These are phyloP conservation scores for Festucalex cinctus DNA, from an alignment of 2,113 vertebrate genomes.

Conservation along the genomic window DNA sequence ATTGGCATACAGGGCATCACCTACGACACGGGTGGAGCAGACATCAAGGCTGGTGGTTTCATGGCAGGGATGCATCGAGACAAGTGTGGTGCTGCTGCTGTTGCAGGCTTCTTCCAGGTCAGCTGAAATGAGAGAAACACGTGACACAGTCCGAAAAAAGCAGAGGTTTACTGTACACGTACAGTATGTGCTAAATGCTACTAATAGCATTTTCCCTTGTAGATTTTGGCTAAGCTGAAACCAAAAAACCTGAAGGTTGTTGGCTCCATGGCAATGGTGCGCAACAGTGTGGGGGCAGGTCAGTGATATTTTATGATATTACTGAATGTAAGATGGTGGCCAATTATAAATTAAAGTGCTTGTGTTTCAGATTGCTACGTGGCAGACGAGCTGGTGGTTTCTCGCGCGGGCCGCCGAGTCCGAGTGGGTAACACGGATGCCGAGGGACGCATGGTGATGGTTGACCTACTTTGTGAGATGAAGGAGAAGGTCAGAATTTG, in stretches of 20 bases:
- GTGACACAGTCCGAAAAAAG: background rate
- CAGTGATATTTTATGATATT: constrained; percentile 4
- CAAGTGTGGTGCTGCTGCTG: constrained; percentile 79
- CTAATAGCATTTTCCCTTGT: background rate
- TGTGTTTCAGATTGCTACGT: constrained; percentile 75
- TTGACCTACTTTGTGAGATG: constrained; percentile 79
- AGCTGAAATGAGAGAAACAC: background rate
- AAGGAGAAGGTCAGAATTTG: constrained; percentile 72
- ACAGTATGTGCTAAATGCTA: background rate
- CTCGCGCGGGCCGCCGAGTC: constrained; percentile 71
- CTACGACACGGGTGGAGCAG: constrained; percentile 79
- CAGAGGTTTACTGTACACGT: too few relatives aligned
- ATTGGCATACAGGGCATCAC: constrained; percentile 71
- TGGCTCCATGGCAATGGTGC: constrained; percentile 78
- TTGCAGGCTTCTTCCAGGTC: constrained; percentile 80
- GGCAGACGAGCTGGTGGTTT: constrained; percentile 75
- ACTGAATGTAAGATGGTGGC: background rate
- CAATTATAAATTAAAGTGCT: background rate
- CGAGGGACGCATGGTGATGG: constrained; percentile 81
- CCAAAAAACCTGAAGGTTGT: constrained; percentile 74
- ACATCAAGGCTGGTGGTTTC: constrained; percentile 78
- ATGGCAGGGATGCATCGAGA: constrained; percentile 84
- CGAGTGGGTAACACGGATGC: constrained; percentile 81
- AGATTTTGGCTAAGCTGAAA: constrained; percentile 73
- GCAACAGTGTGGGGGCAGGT: constrained; percentile 81